These are phyloP conservation scores for Suncus etruscus DNA, from an alignment of 2,113 vertebrate species.

Conservation along the genomic window DNA sequence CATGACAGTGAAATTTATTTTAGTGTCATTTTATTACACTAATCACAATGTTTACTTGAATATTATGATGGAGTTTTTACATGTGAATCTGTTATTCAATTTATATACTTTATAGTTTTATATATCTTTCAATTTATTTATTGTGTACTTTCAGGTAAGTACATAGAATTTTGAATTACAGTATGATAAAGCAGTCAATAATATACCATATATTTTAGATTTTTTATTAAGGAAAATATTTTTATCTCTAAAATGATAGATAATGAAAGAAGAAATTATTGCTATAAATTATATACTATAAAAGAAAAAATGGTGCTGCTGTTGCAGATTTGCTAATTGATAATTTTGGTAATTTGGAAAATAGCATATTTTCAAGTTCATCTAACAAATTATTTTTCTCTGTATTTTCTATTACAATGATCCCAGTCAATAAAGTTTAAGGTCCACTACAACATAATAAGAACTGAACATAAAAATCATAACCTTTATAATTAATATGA, in stretches of 20 bases:
- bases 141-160: too few relatives aligned
- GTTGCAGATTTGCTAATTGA: conserved; percentile 34
- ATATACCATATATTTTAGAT: neutral
- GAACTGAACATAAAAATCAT: conserved; percentile 24
- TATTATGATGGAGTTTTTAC: neutral
- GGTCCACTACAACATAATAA: neutral
- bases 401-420: neutral
- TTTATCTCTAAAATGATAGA: neutral
- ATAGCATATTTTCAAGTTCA: conserved; percentile 33
- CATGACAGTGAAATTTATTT: conserved; percentile 59
- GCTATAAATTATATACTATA: conserved; percentile 5
- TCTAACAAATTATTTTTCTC: neutral
- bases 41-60: neutral
- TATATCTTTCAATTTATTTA: too few relatives aligned
- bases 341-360: neutral
- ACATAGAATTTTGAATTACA: neutral
- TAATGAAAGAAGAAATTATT: neutral
- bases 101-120: conserved; percentile 4
- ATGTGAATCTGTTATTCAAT: conserved; percentile 9
- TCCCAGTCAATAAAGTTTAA: conserved; percentile 49
- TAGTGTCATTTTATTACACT: neutral
- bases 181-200: neutral
- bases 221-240: neutral
- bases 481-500: conserved; percentile 56
- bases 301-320: neutral